These are phyloP conservation scores for Melanostigma gelatinosum DNA, from an alignment of 2,113 vertebrate genomes.

Conservation along the genomic window DNA sequence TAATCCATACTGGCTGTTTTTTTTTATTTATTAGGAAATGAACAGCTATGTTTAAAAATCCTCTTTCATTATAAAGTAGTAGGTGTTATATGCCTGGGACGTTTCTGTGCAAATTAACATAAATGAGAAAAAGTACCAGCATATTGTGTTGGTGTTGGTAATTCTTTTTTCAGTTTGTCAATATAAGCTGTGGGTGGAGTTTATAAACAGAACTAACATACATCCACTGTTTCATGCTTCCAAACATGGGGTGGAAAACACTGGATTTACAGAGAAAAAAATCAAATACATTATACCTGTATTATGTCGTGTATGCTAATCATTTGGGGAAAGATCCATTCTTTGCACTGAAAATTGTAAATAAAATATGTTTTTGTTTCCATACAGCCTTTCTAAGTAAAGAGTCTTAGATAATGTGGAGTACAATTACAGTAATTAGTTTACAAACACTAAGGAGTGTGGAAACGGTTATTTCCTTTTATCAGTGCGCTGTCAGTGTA, in stretches of 20 bases:
- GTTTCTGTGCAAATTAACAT: slow-evolving; percentile 94
- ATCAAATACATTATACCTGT: neutral
- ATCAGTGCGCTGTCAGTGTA: slow-evolving; percentile 9
- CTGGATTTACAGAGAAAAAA: slow-evolving; percentile 5
- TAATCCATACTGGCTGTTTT: slow-evolving; percentile 88
- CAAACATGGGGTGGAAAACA: neutral
- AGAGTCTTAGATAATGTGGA: slow-evolving; percentile 12
- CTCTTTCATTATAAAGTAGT: slow-evolving; percentile 93
- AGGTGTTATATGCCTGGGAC: slow-evolving; percentile 91
- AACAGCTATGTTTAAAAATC: slow-evolving; percentile 89
- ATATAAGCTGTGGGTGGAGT: slow-evolving; percentile 81
- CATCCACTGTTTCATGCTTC: slow-evolving; percentile 18
- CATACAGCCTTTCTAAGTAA: slow-evolving; percentile 39
- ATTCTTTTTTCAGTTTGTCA: slow-evolving; percentile 28
- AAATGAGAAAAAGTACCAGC: slow-evolving; percentile 82
- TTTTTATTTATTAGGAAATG: slow-evolving; percentile 84
- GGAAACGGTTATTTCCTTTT: slow-evolving; percentile 19
- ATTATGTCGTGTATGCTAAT: slow-evolving; percentile 23
- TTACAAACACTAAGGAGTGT: slow-evolving; percentile 4
- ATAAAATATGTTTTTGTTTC: slow-evolving; percentile 28
- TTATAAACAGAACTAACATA: slow-evolving; percentile 74
- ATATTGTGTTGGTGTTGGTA: slow-evolving; percentile 86
- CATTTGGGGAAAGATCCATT: slow-evolving; percentile 19
- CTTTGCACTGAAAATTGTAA: slow-evolving; percentile 32
- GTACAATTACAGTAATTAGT: slow-evolving; percentile 25